Percentiles rank a stretch among this genome's conserved stretches.
Conservation (phyloP, 2,113 vertebrate species). For the Vanacampus margaritifer region DNA sequence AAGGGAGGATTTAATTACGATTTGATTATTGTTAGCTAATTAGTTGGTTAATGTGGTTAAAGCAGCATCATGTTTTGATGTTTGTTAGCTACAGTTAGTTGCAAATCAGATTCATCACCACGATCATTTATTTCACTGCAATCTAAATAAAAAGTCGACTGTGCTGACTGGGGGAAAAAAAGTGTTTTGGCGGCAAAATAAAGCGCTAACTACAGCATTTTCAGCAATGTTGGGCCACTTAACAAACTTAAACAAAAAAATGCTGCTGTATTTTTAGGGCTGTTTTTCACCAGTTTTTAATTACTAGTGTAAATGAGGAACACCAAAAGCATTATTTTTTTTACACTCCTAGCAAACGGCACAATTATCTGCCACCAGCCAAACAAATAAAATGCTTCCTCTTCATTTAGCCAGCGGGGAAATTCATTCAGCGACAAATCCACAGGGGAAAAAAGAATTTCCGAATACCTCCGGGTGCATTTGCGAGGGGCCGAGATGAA, state of each 20-base stretch:
- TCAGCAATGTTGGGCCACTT: not conserved
- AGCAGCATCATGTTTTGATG: not conserved
- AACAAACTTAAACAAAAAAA: not conserved
- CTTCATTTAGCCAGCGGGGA: slow-evolving; percentile 39
- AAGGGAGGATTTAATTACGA: too few species aligned
- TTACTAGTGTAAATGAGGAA: too few species aligned
- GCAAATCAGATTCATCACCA: not conserved
- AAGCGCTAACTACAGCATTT: not conserved
- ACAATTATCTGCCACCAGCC: slow-evolving; percentile 34
- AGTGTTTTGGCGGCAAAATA: not conserved
- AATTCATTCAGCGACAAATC: slow-evolving; percentile 43
- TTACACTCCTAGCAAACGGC: slow-evolving; percentile 39
- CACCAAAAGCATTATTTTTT: slow-evolving; percentile 4
- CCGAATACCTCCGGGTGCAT: slow-evolving; percentile 46
- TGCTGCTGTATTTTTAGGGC: not conserved
- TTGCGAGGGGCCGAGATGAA: slow-evolving; percentile 34
- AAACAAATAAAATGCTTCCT: slow-evolving; percentile 47
- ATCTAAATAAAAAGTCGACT: not conserved
- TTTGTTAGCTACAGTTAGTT: too few species aligned
- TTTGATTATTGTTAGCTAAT: not conserved
- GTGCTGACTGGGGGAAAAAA: not conserved
- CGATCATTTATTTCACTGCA: not conserved
- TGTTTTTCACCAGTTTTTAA: not conserved
- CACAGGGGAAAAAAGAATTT: slow-evolving; percentile 29
- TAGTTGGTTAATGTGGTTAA: not conserved